A percentile compares a stretch with the other conserved stretches of the same genome.
phyloP scores from a whole-genome alignment of 2,888 invertebrate genomes.

The Drosophila ezoana region DNA sequence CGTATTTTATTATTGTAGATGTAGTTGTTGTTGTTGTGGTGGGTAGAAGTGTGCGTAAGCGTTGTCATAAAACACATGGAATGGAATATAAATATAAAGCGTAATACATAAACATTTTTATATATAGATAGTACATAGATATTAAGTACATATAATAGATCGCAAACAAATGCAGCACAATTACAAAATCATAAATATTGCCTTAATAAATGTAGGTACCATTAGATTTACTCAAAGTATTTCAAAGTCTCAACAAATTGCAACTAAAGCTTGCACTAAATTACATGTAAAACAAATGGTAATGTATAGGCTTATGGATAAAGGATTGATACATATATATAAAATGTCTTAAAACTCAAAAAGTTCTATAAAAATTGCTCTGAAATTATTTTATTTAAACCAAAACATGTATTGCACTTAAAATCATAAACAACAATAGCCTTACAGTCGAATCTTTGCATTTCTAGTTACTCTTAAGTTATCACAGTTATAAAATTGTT shows the following conservation, averaged over 20 bases:
- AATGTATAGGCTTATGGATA: conserved; percentile 39
- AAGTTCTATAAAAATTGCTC: conserved; percentile 61
- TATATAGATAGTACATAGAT: conserved; percentile 35
- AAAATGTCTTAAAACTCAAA: conserved; percentile 23
- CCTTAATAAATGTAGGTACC: conserved; percentile 17
- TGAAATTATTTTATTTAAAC: conserved; percentile 55
- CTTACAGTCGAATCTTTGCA: conserved; percentile 38
- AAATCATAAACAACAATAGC: conserved; percentile 48
- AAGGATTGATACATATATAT: conserved; percentile 29
- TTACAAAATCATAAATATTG: conserved; percentile 50
- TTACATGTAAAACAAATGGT: conserved; percentile 38
- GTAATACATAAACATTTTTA: conserved; percentile 76
- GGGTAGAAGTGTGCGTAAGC: conserved; percentile 77
- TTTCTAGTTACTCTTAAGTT: conserved; percentile 31
- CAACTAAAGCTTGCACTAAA: conserved; percentile 12
- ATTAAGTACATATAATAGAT: conserved; percentile 37
- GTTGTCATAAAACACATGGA: conserved; percentile 78
- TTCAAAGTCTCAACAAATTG: conserved; percentile 2
- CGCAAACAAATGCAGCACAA: conserved; percentile 40
- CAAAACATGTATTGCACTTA: conserved; percentile 60
- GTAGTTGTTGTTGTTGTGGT: conserved; percentile 66
- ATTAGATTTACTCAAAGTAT: conserved; percentile 15
- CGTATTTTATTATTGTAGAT: conserved; percentile 60
- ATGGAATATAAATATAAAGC: conserved; percentile 79
- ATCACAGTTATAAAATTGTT: conserved; percentile 26